Evolutionary conservation across 2,797 vertebrate species (phyloP).

Genomic region (Sebastes minor): DNA sequence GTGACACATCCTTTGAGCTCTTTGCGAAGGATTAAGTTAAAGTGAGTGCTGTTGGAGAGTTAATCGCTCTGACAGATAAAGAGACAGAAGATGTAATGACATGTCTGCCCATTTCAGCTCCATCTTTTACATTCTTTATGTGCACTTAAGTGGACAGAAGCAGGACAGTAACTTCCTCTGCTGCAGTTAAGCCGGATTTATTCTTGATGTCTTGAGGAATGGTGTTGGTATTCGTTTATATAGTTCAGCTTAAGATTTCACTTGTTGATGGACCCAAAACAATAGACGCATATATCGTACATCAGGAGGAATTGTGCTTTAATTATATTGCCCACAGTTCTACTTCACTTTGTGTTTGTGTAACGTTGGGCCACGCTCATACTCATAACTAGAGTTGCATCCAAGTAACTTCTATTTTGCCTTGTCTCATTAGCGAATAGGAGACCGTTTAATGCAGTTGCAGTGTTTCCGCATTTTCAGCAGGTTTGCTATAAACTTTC

Average conservation of each 20-base stretch:
- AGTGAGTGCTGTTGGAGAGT: not conserved
- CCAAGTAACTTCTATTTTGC: not conserved
- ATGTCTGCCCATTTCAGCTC: not conserved
- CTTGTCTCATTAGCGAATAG: not conserved
- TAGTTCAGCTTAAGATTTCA: not conserved
- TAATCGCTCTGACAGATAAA: not conserved
- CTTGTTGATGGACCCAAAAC: not conserved
- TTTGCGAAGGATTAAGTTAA: conserved; percentile 2
- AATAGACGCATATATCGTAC: not conserved
- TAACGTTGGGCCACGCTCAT: not conserved
- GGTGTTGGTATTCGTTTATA: not conserved
- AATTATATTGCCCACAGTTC: not conserved
- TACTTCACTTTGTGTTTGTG: not conserved
- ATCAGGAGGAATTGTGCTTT: not conserved
- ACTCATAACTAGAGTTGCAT: not conserved
- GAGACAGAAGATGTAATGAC: not conserved
- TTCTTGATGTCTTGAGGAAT: not conserved
- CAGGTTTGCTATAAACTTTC: not conserved
- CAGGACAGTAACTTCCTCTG: not conserved
- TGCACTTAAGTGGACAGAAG: not conserved
- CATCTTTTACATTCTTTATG: not conserved
- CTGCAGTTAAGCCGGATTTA: not conserved
- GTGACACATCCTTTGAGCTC: not conserved
- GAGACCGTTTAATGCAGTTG: not conserved
- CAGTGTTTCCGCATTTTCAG: not conserved